Conservation (phyloP, 2,113 vertebrate genomes). For the Grantiella picta region DNA sequence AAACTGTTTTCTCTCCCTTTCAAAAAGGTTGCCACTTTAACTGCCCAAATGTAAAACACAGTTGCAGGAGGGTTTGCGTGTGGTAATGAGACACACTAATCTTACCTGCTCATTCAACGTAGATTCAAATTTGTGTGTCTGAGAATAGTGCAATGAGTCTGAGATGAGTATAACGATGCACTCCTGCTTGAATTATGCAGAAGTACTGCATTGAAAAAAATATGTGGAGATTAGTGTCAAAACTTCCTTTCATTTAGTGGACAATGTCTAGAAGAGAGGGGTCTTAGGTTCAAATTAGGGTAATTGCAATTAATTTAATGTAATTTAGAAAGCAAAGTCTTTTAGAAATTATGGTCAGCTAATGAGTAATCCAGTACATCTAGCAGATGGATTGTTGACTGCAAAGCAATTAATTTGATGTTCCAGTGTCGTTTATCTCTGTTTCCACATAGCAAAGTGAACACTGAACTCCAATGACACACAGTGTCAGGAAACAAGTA, state of each 20-base stretch:
- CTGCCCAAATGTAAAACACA: not conserved
- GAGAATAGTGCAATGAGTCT: not conserved
- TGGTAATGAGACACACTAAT: not conserved
- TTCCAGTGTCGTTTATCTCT: conserved; percentile 27
- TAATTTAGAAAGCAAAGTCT: conserved; percentile 33
- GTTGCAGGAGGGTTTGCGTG: not conserved
- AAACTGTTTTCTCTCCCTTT: conserved; percentile 20
- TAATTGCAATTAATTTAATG: conserved; percentile 34
- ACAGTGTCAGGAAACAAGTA: not conserved
- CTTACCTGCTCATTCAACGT: conserved; percentile 10
- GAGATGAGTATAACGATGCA: not conserved
- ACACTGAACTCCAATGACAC: not conserved
- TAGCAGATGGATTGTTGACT: not conserved
- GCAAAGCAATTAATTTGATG: conserved; percentile 12
- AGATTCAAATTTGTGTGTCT: conserved; percentile 36
- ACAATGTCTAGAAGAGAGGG: not conserved
- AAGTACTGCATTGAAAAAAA: not conserved
- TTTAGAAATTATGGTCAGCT: conserved; percentile 10
- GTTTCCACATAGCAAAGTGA: not conserved
- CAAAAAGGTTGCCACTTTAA: not conserved
- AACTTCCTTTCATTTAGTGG: conserved; percentile 13
- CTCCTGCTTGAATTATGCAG: conserved; percentile 18
- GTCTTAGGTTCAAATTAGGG: conserved; percentile 8
- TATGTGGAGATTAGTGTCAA: conserved; percentile 16
- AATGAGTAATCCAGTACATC: not conserved